Base-by-base conservation (phyloP, 2,113 vertebrate species). In the Scalopus aquaticus region DNA sequence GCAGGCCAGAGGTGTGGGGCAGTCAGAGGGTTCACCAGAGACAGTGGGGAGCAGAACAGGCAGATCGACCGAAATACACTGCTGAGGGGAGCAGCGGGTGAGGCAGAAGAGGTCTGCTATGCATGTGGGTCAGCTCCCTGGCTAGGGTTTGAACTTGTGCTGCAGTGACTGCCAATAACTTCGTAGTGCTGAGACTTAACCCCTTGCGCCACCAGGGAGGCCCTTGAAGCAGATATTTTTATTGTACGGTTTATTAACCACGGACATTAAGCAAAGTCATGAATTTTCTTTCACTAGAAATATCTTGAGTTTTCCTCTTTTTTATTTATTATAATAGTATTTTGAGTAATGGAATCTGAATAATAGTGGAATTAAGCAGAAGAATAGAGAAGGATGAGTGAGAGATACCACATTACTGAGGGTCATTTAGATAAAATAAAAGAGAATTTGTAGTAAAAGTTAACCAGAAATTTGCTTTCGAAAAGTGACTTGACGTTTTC, bases 391-490 rank as follows among this genome's bases (percentile, higher is more conserved):
- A 46, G 24, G 26, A n/a, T 12, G 35, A 77, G 30, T 6, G 22
- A 86, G 54, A 64, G 7, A 28, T 39, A 60, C 58, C 9, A 51
- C 28, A 19, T 88, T 78, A 83, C 44, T 54, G 22, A 70, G 28
- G 37, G 2, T 28, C 74, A 39, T 85, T 8, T 65, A 51, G 67
- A 87, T 54, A 94, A 92, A 46, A 20, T 79, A 51, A 72, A n/a
- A 92, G 46, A 82, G n/a, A 86, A 81, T 90, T 92, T 26, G 37
- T 32, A 84, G 39, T 80, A 65, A 78, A 95, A 82, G 35, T 82
- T 65, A 72, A 82, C 39, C 64, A 77, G 39, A 73, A 82, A 67
- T n/a, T 87, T 6, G 28, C 5, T 1, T 77, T 65, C 7, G 78
- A 51, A 30, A 87, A 70, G 5, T 81, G 3, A 69, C 76, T 73